Evolutionary conservation across 2,888 invertebrate genomes (phyloP).

Genomic region (Leptinotarsa peninsularis): DNA sequence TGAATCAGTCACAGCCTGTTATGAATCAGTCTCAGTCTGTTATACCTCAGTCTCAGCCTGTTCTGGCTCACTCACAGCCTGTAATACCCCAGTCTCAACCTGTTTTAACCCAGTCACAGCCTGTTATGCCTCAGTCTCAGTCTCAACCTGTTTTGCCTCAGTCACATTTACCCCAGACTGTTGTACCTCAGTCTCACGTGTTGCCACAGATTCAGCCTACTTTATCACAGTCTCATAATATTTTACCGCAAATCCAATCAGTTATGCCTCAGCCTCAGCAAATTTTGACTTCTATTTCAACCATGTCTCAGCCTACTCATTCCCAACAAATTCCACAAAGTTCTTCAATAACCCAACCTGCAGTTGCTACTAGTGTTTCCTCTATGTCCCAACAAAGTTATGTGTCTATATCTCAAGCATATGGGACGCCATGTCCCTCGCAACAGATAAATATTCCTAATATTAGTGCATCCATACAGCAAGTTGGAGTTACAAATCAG

Average conservation of each 20-base stretch:
- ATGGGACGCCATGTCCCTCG: constrained; percentile 33
- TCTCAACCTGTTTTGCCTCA: constrained; percentile 15
- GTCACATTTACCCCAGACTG: constrained; percentile 23
- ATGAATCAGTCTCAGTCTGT: constrained; percentile 29
- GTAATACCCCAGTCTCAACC: constrained; percentile 19
- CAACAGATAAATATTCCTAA: constrained; percentile 40
- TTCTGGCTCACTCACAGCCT: constrained; percentile 20
- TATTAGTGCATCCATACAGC: constrained; percentile 39
- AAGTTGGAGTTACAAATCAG: constrained; percentile 27
- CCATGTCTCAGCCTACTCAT: constrained; percentile 15
- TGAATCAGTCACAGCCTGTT: constrained; percentile 19
- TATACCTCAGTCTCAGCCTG: constrained; percentile 34
- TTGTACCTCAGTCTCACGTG: neutral
- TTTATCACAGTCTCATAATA: constrained; percentile 26
- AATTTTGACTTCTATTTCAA: neutral
- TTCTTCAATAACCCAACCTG: constrained; percentile 26
- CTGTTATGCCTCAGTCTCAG: constrained; percentile 14
- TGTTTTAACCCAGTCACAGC: constrained; percentile 20
- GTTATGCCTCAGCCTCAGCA: constrained; percentile 37
- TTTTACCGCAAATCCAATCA: constrained; percentile 27
- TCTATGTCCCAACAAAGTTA: constrained; percentile 40
- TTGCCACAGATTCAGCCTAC: constrained; percentile 36
- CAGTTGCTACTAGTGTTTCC: constrained; percentile 23
- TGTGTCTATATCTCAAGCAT: constrained; percentile 42
- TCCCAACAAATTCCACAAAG: constrained; percentile 34